Percentiles rank a stretch among this genome's conserved stretches.
These are phyloP conservation scores for Rhynchopsitta pachyrhyncha DNA, from an alignment of 2,113 vertebrate species.

Conservation along the genomic window DNA sequence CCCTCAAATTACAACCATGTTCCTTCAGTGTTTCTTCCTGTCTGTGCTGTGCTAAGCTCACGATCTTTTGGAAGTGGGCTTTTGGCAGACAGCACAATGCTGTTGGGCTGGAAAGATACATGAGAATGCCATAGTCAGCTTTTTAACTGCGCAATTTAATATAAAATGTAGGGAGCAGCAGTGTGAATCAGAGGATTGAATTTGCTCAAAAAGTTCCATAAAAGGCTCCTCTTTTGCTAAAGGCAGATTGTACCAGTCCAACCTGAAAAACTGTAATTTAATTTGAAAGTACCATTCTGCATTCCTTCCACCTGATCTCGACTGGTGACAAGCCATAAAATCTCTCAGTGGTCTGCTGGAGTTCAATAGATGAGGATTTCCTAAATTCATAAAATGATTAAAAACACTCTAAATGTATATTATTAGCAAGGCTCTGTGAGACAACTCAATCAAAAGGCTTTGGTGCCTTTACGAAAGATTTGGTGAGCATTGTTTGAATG, in stretches of 20 bases:
- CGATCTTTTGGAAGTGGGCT: background rate
- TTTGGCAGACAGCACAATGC: background rate
- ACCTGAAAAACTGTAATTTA: constrained; percentile 59
- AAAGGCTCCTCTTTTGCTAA: constrained; percentile 12
- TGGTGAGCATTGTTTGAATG: background rate
- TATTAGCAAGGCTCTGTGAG: background rate
- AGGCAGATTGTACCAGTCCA: constrained; percentile 54
- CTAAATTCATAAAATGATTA: constrained; percentile 48
- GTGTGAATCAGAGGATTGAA: background rate
- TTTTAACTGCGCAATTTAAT: background rate
- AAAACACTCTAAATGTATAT: background rate
- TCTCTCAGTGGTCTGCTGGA: constrained; percentile 35
- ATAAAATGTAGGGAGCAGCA: constrained; percentile 4
- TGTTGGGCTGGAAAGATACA: background rate
- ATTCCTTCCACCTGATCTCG: constrained; percentile 20
- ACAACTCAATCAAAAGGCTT: constrained; percentile 12
- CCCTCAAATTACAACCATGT: background rate
- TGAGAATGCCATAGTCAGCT: constrained; percentile 6
- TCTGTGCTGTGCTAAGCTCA: background rate
- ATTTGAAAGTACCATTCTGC: constrained; percentile 45
- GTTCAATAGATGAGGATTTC: constrained; percentile 42
- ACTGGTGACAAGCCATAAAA: constrained; percentile 31
- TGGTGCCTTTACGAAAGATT: background rate
- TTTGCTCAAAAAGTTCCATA: constrained; percentile 5
- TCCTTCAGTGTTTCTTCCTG: background rate